Conservation (phyloP, 2,797 vertebrate genomes). For the Oryzias dopingdopingensis region DNA sequence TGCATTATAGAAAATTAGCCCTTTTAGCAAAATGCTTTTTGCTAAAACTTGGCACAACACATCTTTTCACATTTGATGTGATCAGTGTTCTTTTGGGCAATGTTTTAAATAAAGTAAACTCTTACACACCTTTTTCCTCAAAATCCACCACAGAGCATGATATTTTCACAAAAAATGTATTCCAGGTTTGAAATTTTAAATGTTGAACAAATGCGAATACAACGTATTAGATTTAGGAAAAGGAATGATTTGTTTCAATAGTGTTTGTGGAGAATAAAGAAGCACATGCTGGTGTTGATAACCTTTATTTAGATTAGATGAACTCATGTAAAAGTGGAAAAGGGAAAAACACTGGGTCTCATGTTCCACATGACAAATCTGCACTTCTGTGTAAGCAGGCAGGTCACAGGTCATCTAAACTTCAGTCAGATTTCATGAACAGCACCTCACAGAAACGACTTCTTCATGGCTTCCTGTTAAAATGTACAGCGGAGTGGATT, state of each 20-base stretch:
- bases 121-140: too few species aligned
- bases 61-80: too few species aligned
- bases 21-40: too few species aligned
- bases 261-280: neutral
- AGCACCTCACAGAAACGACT: neutral
- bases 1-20: too few species aligned
- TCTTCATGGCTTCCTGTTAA: constrained; percentile 10
- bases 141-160: too few species aligned
- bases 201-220: too few species aligned
- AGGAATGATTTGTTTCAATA: neutral
- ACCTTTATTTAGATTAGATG: constrained; percentile 77
- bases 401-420: constrained; percentile 47
- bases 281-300: constrained; percentile 39
- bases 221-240: too few species aligned
- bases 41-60: too few species aligned
- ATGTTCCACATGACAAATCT: constrained; percentile 54
- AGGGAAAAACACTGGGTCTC: constrained; percentile 63
- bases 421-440: constrained; percentile 22
- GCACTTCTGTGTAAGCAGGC: constrained; percentile 15
- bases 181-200: too few species aligned
- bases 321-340: constrained; percentile 81
- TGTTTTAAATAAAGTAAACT: too few species aligned
- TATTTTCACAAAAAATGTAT: too few species aligned
- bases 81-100: too few species aligned
- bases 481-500: constrained; percentile 16